Conservation (phyloP, 1,140 invertebrate species). For the Philopotamus ludificatus region DNA sequence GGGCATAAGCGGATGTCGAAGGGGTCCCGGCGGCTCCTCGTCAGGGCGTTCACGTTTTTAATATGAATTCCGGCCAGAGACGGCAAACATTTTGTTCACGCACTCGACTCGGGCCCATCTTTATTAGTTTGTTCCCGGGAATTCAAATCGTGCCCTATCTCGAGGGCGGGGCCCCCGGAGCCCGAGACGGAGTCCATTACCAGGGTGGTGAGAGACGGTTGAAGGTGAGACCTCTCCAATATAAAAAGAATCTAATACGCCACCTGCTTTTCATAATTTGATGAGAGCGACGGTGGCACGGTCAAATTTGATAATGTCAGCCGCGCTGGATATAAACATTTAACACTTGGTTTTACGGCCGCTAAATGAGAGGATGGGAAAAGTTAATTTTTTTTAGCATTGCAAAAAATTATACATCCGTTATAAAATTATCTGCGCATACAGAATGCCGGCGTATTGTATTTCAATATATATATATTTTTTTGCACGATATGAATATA, state of each 20-base stretch:
- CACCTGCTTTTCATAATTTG: constrained; percentile 17
- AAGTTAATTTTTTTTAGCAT: neutral
- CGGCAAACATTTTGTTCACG: constrained; percentile 39
- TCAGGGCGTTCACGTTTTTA: constrained; percentile 35
- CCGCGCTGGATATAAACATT: neutral
- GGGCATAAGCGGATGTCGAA: too few species aligned
- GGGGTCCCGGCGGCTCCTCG: too few species aligned
- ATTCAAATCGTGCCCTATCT: constrained; percentile 41
- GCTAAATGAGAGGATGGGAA: neutral
- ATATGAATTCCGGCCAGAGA: constrained; percentile 34
- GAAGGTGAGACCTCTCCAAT: constrained; percentile 4
- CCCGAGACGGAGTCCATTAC: constrained; percentile 12
- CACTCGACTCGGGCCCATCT: constrained; percentile 38
- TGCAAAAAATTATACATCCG: too few species aligned
- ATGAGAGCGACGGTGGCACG: neutral
- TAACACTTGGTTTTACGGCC: neutral
- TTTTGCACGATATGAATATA: neutral
- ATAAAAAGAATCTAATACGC: neutral
- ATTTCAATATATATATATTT: neutral
- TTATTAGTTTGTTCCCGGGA: constrained; percentile 42
- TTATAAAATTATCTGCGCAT: too few species aligned
- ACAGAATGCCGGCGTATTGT: neutral
- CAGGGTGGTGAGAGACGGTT: neutral
- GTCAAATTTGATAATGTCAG: constrained; percentile 7
- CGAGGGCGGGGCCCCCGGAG: neutral